A percentile compares a stretch with the other conserved stretches of the same genome.
These are phyloP conservation scores for Lochmaea capreae DNA, from an alignment of 2,888 invertebrate genomes.

Conservation along the genomic window DNA sequence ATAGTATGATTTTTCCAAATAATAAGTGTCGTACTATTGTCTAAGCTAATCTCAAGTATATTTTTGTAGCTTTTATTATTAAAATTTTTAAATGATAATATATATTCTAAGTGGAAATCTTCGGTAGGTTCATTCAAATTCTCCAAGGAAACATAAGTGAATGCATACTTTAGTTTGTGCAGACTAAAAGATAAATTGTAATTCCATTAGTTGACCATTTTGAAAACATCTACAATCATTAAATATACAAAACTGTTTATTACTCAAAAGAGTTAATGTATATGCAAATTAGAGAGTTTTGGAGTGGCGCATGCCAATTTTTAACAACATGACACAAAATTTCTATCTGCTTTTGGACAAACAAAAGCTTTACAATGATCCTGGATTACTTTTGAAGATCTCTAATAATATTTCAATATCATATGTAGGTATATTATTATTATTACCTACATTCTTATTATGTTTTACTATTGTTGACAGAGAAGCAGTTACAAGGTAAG, in stretches of 20 bases:
- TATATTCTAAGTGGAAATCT: slow-evolving; percentile 52
- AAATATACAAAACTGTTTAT: no score
- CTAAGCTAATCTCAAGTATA: slow-evolving; percentile 33
- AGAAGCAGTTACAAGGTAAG: no score
- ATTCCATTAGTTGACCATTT: background rate
- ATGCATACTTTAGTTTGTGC: slow-evolving; percentile 68
- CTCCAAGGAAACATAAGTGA: slow-evolving; percentile 68
- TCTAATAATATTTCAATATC: no score
- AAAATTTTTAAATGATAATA: slow-evolving; percentile 48
- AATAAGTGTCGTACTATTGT: slow-evolving; percentile 25
- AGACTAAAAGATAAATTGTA: slow-evolving; percentile 63
- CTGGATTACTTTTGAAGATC: no score
- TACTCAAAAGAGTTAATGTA: background rate
- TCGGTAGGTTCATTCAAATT: slow-evolving; percentile 47
- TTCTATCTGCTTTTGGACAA: no score
- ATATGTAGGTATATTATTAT: no score
- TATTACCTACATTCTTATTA: no score
- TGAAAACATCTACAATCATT: background rate
- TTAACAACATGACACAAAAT: no score
- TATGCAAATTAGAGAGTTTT: background rate
- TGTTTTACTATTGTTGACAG: no score
- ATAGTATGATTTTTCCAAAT: slow-evolving; percentile 38
- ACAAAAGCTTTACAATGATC: no score
- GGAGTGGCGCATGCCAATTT: no score
- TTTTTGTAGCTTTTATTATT: slow-evolving; percentile 26